These are phyloP conservation scores for Sternarchorhynchus goeldii DNA, from an alignment of 2,797 vertebrate genomes.

Conservation along the genomic window DNA sequence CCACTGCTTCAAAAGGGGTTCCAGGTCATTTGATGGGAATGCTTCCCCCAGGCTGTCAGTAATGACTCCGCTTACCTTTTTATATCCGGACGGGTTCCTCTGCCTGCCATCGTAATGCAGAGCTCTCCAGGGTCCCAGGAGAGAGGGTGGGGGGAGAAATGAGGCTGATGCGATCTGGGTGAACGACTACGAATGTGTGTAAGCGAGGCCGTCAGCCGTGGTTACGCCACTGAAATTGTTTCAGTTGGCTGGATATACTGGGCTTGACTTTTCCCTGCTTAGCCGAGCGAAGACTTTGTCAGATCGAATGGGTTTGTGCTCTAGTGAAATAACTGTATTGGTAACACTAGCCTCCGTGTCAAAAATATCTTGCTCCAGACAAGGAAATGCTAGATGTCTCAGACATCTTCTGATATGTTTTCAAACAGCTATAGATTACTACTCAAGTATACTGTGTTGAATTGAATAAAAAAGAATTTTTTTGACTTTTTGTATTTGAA, in stretches of 20 bases:
- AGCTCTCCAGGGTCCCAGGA: slow-evolving; percentile 51
- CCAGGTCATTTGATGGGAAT: slow-evolving; percentile 74
- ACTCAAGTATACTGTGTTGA: background rate
- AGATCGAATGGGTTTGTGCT: slow-evolving; percentile 34
- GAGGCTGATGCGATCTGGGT: slow-evolving; percentile 33
- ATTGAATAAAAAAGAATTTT: background rate
- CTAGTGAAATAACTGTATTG: slow-evolving; percentile 11
- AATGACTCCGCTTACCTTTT: slow-evolving; percentile 73
- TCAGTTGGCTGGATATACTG: slow-evolving; percentile 26
- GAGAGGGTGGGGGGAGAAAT: slow-evolving; percentile 47
- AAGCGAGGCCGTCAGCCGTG: slow-evolving; percentile 33
- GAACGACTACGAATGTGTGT: slow-evolving; percentile 43
- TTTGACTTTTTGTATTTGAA: background rate
- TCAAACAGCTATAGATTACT: background rate
- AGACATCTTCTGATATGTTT: background rate
- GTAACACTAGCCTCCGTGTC: background rate
- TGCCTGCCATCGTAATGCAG: slow-evolving; percentile 42
- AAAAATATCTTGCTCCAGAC: slow-evolving; percentile 8
- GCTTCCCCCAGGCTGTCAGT: slow-evolving; percentile 66
- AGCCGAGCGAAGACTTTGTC: slow-evolving; percentile 31
- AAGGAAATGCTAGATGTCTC: background rate
- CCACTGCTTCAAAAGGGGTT: slow-evolving; percentile 70
- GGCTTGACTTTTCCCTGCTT: slow-evolving; percentile 24
- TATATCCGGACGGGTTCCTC: slow-evolving; percentile 43
- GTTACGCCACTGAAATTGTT: slow-evolving; percentile 41